Percentiles rank a stretch among this genome's conserved stretches.
Conservation (phyloP, 2,113 vertebrate genomes). For the Festucalex cinctus region DNA sequence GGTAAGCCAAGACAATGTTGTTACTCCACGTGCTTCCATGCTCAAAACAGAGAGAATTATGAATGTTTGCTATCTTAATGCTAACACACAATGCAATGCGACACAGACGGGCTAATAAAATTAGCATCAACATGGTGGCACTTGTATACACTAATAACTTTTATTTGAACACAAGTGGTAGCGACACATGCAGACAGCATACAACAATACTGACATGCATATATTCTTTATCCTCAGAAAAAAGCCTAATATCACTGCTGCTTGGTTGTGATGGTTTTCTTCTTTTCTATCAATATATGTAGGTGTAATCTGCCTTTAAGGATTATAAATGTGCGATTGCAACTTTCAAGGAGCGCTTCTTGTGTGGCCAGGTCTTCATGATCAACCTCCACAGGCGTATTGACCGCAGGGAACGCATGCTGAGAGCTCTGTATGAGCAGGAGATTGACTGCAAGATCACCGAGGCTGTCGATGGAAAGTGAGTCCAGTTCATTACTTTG, state of each 20-base stretch:
- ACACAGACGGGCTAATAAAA: not conserved
- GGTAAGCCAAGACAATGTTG: slow-evolving; percentile 67
- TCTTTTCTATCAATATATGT: too few relatives aligned
- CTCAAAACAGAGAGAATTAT: not conserved
- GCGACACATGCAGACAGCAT: too few relatives aligned
- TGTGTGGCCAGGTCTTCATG: slow-evolving; percentile 80
- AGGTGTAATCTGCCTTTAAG: too few relatives aligned
- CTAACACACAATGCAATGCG: not conserved
- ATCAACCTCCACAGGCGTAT: slow-evolving; percentile 81
- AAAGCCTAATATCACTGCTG: too few relatives aligned
- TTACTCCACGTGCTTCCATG: not conserved
- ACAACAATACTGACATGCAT: too few relatives aligned
- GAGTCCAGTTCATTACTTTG: slow-evolving; percentile 40
- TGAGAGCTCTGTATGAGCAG: slow-evolving; percentile 73
- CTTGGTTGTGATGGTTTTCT: too few relatives aligned
- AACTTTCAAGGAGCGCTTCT: not conserved
- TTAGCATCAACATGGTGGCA: not conserved
- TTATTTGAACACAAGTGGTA: too few relatives aligned
- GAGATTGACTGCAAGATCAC: slow-evolving; percentile 77
- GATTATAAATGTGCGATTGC: slow-evolving; percentile 15
- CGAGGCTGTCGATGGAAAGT: slow-evolving; percentile 88
- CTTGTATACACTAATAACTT: too few relatives aligned
- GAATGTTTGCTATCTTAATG: not conserved
- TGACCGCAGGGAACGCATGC: slow-evolving; percentile 82
- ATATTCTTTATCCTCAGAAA: too few relatives aligned